Conservation (phyloP, 2,797 vertebrate genomes). For the Meriones psammophilus region DNA sequence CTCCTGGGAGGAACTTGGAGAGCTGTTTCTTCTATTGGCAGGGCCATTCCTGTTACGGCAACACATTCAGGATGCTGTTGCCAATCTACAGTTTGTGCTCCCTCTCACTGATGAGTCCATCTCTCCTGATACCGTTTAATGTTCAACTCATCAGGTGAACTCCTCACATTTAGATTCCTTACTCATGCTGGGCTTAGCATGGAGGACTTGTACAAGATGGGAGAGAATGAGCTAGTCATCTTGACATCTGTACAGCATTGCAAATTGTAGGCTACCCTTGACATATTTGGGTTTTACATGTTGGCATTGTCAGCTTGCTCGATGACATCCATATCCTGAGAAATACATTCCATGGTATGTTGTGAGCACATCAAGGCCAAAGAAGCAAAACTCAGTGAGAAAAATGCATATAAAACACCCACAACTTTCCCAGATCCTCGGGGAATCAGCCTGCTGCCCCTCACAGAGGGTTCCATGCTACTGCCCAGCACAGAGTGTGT, state of each 20-base stretch:
- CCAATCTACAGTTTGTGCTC: background rate
- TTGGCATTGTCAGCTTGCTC: slow-evolving; percentile 27
- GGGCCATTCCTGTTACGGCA: background rate
- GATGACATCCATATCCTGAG: background rate
- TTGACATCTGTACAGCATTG: background rate
- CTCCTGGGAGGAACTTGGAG: background rate
- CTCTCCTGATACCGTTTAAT: background rate
- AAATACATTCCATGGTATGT: background rate
- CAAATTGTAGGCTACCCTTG: background rate
- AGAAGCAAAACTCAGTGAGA: background rate
- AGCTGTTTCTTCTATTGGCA: background rate
- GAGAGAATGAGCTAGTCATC: background rate
- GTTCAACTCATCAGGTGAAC: background rate
- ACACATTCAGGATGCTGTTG: background rate
- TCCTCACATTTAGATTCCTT: background rate
- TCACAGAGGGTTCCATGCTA: background rate
- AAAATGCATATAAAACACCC: background rate
- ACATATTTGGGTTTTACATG: background rate
- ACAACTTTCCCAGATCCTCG: background rate
- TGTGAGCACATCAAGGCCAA: background rate
- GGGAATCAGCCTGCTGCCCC: background rate
- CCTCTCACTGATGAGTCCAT: background rate
- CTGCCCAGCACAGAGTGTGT: background rate
- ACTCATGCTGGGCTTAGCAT: slow-evolving; percentile 11
- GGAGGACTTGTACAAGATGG: background rate